These are phyloP conservation scores for Eupleurogrammus muticus DNA, from an alignment of 2,797 vertebrate genomes.

Conservation along the genomic window DNA sequence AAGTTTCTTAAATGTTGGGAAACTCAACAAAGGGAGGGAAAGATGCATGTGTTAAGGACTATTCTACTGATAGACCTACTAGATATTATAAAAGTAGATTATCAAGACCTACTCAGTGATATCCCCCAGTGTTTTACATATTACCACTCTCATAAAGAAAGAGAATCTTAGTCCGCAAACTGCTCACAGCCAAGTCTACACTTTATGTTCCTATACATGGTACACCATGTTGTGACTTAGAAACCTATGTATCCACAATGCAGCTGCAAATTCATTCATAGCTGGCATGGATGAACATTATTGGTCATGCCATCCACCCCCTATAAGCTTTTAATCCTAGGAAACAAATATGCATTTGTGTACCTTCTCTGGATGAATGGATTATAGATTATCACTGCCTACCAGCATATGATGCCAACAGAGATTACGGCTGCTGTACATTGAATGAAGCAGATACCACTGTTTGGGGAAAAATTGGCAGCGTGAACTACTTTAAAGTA, in stretches of 20 bases:
- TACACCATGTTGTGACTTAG: conserved; percentile 31
- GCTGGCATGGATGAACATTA: conserved; percentile 78
- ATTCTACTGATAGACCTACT: background rate
- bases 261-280: conserved; percentile 64
- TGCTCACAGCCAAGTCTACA: background rate
- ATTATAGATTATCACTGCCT: conserved; percentile 85
- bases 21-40: background rate
- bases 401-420: conserved; percentile 82
- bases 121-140: conserved; percentile 21
- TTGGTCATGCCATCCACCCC: conserved; percentile 80
- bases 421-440: conserved; percentile 80
- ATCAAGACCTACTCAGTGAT: conserved; percentile 9
- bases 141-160: background rate
- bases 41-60: background rate
- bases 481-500: conserved; percentile 71
- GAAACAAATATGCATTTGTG: conserved; percentile 86
- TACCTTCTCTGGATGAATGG: conserved; percentile 83
- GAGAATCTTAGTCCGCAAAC: background rate
- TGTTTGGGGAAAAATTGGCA: conserved; percentile 76
- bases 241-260: conserved; percentile 40
- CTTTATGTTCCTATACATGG: conserved; percentile 32
- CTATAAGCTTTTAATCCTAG: conserved; percentile 86
- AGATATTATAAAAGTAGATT: background rate
- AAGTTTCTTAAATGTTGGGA: background rate
- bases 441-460: conserved; percentile 78